Evolutionary conservation across 2,113 vertebrate species (phyloP).

Genomic region (Castor canadensis): DNA sequence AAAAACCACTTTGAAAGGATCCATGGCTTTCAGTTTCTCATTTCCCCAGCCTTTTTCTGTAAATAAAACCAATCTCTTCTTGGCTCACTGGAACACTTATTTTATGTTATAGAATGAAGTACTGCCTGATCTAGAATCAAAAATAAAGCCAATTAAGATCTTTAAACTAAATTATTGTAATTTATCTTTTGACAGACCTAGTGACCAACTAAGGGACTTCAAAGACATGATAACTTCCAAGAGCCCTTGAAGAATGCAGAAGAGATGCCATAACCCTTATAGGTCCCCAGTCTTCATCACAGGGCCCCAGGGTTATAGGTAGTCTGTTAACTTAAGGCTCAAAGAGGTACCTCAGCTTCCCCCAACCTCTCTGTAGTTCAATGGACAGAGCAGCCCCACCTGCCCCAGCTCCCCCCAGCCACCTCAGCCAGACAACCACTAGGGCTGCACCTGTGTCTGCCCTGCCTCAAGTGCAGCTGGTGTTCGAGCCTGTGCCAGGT

Average conservation of each 20-base stretch:
- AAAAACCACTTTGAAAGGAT: background rate
- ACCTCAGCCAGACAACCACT: no score
- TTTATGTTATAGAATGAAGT: background rate
- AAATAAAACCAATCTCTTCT: background rate
- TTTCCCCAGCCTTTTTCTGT: background rate
- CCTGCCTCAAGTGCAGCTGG: background rate
- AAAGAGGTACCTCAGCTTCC: fast-evolving
- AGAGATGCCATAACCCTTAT: background rate
- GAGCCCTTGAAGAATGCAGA: background rate
- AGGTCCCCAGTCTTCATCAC: background rate
- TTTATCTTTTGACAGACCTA: background rate
- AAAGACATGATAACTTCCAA: background rate
- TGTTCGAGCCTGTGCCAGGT: fast-evolving
- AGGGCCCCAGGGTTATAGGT: no score
- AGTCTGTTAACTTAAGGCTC: background rate
- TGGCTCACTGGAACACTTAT: background rate
- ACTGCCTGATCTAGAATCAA: background rate
- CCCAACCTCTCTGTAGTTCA: background rate
- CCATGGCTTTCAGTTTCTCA: background rate
- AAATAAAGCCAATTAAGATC: background rate
- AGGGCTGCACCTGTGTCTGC: no score
- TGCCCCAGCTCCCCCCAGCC: background rate
- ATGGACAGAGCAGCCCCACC: no score
- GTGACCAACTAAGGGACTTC: background rate
- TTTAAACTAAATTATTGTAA: background rate